Base-by-base conservation (phyloP, 2,888 invertebrate genomes). In the Tachina fera region DNA sequence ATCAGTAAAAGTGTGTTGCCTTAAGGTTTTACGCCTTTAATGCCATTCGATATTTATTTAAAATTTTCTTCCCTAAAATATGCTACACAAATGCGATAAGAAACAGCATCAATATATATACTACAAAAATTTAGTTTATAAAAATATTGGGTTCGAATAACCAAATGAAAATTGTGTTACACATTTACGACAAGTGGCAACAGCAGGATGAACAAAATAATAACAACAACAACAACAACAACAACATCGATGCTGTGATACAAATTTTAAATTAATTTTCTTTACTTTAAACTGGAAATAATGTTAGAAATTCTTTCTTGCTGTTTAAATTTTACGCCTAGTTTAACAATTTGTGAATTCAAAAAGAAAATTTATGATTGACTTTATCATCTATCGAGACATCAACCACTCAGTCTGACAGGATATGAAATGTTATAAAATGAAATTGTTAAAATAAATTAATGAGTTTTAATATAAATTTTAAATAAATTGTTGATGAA, bases 311-410 rank as follows among this genome's bases (percentile, higher is more conserved):
- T 63, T 22, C n/a, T 63, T 63, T 16, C 19, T 63, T 51, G 65
- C 76, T 11, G 71, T 76, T 76, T 72, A 77, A 56, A 72, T 76
- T 76, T 81, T 76, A 80, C 41, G 80, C 84, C 81, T 72, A 74
- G 81, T 84, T 84, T 81, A 72, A 13, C 76, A 84, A 80, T 77
- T 80, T 80, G 65, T 72, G 80, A 72, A 43, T 65, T 60, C 43
- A 39, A 51, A 16, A 68, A 16, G 3, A 47, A 47, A 51, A 31
- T 31, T 67, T 19, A 10, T 14, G 10, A 67, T 67, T 67, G 67
- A 58, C 51, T 68, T 60, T 45, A 68, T 68, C 51, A 49, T 68
- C 8, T 16, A 3, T n/a, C 11, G 22, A 14, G 72, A 65, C 47
- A 14, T 72, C 11, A 43, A 71, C 31, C 19, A 16, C 41, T 1